Evolutionary conservation across 1,140 invertebrate species (phyloP), one percentile per base, ranked within the genome.

Genomic region (Drosophila arawakana): DNA sequence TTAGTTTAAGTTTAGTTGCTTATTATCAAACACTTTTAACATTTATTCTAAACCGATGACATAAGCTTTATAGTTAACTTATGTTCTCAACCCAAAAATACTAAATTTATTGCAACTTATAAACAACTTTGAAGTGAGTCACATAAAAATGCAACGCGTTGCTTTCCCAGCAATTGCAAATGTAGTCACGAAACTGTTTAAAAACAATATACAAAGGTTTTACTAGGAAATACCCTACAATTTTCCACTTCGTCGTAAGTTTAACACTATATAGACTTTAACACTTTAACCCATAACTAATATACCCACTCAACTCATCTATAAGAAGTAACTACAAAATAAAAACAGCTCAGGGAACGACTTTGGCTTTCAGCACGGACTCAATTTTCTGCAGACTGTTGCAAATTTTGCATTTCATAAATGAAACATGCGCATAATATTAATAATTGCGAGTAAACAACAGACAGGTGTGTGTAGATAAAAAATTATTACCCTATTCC

Each of bases 351-450:
- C 25, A 7, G 30, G 5, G 7, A 54, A n/a, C 34, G n/a, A 30
- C 30, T 35, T 54, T 37, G 34, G n/a, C 13, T 54, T 37, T 13
- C 30, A 35, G 7, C 7, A 15, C 35, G n/a, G 21, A 37, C 37
- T 44, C 7, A 54, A 43, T 57, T 58, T 67, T 58, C n/a, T 50
- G 75, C 79, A 80, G 73, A 88, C 86, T 76, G 21, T 68, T 88
- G 76, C 69, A 80, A 55, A 59, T 78, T 88, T 80, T 89, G 83
- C 83, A 88, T 88, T 89, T 86, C 76, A 88, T 88, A 88, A 89
- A 89, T 89, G 84, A 88, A 88, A 88, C 84, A 88, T 88, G 84
- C 80, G 84, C 84, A 88, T 88, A 89, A 80, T 81, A 81, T 89
- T 88, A 89, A 83, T 76, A 61, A 46, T 69, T 69, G 62, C 70